A percentile compares a stretch with the other conserved stretches of the same genome.
phyloP scores from a whole-genome alignment of 30 jellyfish, hydroid and myxozoan species.

The Aurelia sp. region DNA sequence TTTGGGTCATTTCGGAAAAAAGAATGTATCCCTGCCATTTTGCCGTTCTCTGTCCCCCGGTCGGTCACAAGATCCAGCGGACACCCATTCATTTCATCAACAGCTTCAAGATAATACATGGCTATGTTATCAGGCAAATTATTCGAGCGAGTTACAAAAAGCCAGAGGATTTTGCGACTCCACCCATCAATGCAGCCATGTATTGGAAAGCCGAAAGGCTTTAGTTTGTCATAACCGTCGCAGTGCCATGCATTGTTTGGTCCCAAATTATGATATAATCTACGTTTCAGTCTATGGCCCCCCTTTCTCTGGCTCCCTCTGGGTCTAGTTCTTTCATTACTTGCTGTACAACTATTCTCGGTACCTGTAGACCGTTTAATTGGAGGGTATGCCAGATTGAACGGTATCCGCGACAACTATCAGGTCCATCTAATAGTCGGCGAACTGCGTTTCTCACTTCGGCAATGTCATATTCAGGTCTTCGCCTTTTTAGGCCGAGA shows the following conservation, averaged over 20 bases:
- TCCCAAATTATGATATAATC: not conserved
- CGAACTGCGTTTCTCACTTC: no score
- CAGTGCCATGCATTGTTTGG: not conserved
- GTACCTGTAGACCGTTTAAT: not conserved
- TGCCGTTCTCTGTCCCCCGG: conserved; percentile 78
- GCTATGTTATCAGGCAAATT: conserved; percentile 57
- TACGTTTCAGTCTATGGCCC: not conserved
- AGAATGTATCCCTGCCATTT: conserved; percentile 66
- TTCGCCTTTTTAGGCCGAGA: no score
- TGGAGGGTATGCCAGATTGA: not conserved
- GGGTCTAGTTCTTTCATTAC: not conserved
- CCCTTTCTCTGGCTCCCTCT: not conserved
- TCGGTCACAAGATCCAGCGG: conserved; percentile 71
- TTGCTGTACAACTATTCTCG: not conserved
- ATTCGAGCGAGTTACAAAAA: conserved; percentile 56
- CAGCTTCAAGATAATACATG: conserved; percentile 19
- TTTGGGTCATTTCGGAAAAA: conserved; percentile 50
- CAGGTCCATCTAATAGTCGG: no score
- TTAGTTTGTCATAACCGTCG: not conserved
- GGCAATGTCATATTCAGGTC: no score
- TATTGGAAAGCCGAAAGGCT: conserved; percentile 73
- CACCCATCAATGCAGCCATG: conserved; percentile 83
- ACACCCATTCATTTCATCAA: conserved; percentile 49
- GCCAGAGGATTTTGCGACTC: conserved; percentile 75
- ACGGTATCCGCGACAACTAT: no score